A percentile compares a stretch with the other conserved stretches of the same genome.
Evolutionary conservation across 2,888 invertebrate genomes (phyloP).

Genomic region (Bellardia pandia): DNA sequence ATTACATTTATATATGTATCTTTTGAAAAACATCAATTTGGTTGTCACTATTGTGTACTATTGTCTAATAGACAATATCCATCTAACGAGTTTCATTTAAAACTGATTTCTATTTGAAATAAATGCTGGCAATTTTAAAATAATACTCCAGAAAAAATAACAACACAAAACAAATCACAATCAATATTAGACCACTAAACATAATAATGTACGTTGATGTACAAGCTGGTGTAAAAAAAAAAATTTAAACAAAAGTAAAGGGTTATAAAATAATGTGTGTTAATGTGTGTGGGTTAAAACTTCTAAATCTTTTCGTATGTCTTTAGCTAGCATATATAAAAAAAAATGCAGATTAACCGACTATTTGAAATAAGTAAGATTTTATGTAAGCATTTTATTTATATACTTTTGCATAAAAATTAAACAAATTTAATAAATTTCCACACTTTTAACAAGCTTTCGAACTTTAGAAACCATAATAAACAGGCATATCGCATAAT

Average conservation of each 20-base stretch:
- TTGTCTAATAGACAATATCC: neutral
- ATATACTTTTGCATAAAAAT: too few relatives aligned
- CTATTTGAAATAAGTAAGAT: too few relatives aligned
- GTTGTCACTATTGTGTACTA: constrained; percentile 31
- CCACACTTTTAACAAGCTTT: too few relatives aligned
- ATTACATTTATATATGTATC: neutral
- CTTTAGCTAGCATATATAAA: too few relatives aligned
- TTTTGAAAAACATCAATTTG: constrained; percentile 16
- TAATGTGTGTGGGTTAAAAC: too few relatives aligned
- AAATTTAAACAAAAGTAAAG: neutral
- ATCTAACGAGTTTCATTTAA: constrained; percentile 40
- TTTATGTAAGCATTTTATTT: too few relatives aligned
- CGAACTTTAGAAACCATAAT: too few relatives aligned
- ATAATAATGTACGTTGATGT: constrained; percentile 16
- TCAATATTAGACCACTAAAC: constrained; percentile 56
- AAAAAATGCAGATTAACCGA: too few relatives aligned
- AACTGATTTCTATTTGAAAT: constrained; percentile 30
- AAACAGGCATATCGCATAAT: too few relatives aligned
- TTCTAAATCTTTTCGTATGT: too few relatives aligned
- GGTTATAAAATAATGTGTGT: neutral
- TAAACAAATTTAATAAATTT: too few relatives aligned
- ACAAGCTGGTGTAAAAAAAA: neutral
- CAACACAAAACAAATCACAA: constrained; percentile 37
- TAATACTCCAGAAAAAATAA: neutral
- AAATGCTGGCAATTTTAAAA: constrained; percentile 51